These are phyloP conservation scores for Bombus waltoni DNA, from an alignment of 1,140 invertebrate species.

Conservation along the genomic window DNA sequence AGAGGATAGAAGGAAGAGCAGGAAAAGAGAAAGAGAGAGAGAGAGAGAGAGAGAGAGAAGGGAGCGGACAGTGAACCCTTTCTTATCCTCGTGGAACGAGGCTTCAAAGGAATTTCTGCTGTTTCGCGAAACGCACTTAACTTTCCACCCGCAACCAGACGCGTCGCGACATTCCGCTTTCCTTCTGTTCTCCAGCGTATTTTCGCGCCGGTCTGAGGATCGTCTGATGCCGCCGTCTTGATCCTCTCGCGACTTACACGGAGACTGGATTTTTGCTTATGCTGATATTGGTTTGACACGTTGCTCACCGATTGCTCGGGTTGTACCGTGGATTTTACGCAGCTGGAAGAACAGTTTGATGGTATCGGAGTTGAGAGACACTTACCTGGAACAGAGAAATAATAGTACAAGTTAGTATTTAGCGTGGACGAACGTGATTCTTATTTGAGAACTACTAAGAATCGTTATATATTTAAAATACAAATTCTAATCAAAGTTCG, in stretches of 20 bases:
- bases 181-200: slow-evolving; percentile 17
- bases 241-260: slow-evolving; percentile 43
- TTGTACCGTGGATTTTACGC: not conserved
- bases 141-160: slow-evolving; percentile 55
- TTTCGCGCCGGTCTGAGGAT: slow-evolving; percentile 41
- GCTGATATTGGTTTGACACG: not conserved
- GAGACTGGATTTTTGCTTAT: not conserved
- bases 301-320: not conserved
- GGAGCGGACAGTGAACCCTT: slow-evolving; percentile 57
- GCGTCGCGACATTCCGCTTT: slow-evolving; percentile 44
- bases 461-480: not conserved
- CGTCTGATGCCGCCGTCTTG: slow-evolving; percentile 46
- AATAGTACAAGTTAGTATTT: not conserved
- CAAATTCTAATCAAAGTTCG: no score
- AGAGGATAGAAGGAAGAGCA: not conserved
- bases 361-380: not conserved
- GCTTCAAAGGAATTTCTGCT: slow-evolving; percentile 62
- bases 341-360: not conserved
- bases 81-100: slow-evolving; percentile 56
- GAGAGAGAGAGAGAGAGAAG: slow-evolving; percentile 4
- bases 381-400: slow-evolving; percentile 45
- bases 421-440: not conserved
- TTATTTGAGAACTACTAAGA: not conserved
- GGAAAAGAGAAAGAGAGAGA: not conserved
- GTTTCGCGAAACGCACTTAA: slow-evolving; percentile 60